These are phyloP conservation scores for Apeira syringaria DNA, from an alignment of 2,888 invertebrate genomes.

Conservation along the genomic window DNA sequence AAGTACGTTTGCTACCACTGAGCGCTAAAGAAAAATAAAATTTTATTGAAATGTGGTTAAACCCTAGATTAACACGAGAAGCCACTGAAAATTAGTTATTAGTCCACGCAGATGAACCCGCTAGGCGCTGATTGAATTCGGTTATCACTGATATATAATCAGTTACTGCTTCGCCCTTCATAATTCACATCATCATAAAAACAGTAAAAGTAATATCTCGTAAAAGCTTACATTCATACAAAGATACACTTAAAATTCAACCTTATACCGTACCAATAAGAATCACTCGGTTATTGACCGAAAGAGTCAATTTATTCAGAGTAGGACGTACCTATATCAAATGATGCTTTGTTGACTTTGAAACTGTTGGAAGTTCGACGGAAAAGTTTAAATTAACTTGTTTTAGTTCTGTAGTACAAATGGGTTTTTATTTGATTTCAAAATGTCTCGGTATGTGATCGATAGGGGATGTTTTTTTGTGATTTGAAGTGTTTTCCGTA, in stretches of 20 bases:
- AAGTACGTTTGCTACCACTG: no score
- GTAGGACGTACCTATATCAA: conserved; percentile 8
- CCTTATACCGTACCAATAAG: conserved; percentile 1
- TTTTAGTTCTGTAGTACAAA: conserved; percentile 19
- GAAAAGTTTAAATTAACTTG: conserved; percentile 32
- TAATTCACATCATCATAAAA: conserved; percentile 12
- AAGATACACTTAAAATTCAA: conserved; percentile 1
- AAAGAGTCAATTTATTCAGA: conserved; percentile 17
- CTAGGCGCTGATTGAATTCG: no score
- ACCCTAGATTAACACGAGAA: no score
- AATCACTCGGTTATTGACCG: not conserved
- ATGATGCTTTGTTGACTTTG: conserved; percentile 45
- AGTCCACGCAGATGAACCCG: no score
- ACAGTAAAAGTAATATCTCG: conserved; percentile 6
- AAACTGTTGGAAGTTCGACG: conserved; percentile 35
- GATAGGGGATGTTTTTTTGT: conserved; percentile 5
- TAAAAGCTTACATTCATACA: conserved; percentile 9
- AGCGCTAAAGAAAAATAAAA: no score
- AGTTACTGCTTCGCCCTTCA: no score
- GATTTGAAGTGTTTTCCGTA: no score
- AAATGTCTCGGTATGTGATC: conserved; percentile 4
- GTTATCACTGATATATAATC: no score
- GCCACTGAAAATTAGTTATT: no score
- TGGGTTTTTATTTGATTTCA: conserved; percentile 3
- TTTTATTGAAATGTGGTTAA: no score